Base-by-base conservation (phyloP, 53 echinoderm and acorn worm genomes). In the Mesocentrotus franciscanus region DNA sequence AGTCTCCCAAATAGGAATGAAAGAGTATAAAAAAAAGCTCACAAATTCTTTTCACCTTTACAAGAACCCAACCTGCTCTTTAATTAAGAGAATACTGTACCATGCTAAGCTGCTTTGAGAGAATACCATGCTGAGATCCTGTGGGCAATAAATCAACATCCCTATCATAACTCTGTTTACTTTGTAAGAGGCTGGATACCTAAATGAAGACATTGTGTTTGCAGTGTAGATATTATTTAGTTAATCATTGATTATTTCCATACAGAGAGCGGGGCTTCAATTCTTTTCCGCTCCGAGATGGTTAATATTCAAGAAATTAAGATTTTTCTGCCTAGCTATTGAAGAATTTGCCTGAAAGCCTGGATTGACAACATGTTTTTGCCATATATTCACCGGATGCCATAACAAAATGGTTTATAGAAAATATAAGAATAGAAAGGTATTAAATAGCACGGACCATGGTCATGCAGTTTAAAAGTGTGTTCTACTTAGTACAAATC, bases 141-240 rank as follows among this genome's bases (percentile, higher is more conserved):
- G 92, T 75, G n/a, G 34, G 81, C 78, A 58, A 93, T 93, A 93
- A 93, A 93, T 93, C 93, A 93, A 93, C 93, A 93, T 29, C 29
- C 79, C 93, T 93, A 93, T 93, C 93, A 93, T 93, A 79, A 93
- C 93, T 7, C 29, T 93, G 61, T 93, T 93, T 78, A 57, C 93
- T 5, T 58, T 16, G 93, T 57, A 81, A 78, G 78, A n/a, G 59
- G 78, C 79, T 78, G 61, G 78, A 81, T 93, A 93, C 78, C 93
- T 42, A 60, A 81, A 93, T 93, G 93, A 93, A 78, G 60, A 78
- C 81, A 66, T 61, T 55, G 27, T 94, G 95, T 94, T 94, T 94
- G 71, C 85, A 26, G 26, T 36, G 13, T 24, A 94, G 95, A 94
- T 94, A 94, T 94, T 94, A 85, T 62, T 93, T 39, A n/a, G 95